Evolutionary conservation across 1,140 invertebrate species (phyloP).

Genomic region (Aradophagus sp.): DNA sequence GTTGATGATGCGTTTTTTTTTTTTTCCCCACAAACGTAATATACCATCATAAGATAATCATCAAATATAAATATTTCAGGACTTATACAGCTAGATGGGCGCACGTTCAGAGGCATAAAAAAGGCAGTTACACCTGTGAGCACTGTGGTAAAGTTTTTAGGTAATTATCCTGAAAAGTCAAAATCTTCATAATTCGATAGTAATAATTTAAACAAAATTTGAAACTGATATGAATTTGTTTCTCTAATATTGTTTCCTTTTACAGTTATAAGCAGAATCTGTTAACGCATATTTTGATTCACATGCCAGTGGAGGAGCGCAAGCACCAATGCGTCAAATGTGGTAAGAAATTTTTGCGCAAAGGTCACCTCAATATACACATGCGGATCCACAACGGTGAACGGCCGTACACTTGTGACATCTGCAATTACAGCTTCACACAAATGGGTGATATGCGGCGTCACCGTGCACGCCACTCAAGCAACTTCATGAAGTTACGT

Average conservation of each 20-base stretch:
- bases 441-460: conserved; percentile 67
- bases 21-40: too few relatives aligned
- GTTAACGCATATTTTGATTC: conserved; percentile 55
- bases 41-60: too few relatives aligned
- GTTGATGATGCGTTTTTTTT: too few relatives aligned
- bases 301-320: conserved; percentile 57
- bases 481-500: conserved; percentile 26
- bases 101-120: conserved; percentile 56
- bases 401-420: conserved; percentile 78
- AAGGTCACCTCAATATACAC: conserved; percentile 65
- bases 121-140: conserved; percentile 57
- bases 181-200: background rate
- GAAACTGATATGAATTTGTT: too few relatives aligned
- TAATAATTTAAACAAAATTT: too few relatives aligned
- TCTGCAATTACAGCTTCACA: conserved; percentile 65
- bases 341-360: conserved; percentile 67
- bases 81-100: conserved; percentile 58
- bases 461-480: conserved; percentile 61
- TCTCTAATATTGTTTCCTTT: too few relatives aligned
- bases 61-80: conserved; percentile 28
- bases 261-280: conserved; percentile 62
- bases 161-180: too few relatives aligned
- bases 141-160: conserved; percentile 60
- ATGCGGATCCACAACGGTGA: conserved; percentile 81
- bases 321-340: conserved; percentile 66